Evolutionary conservation across 2,888 invertebrate genomes (phyloP), one percentile per base, ranked within the genome.

Genomic region (Brachyptera risi): DNA sequence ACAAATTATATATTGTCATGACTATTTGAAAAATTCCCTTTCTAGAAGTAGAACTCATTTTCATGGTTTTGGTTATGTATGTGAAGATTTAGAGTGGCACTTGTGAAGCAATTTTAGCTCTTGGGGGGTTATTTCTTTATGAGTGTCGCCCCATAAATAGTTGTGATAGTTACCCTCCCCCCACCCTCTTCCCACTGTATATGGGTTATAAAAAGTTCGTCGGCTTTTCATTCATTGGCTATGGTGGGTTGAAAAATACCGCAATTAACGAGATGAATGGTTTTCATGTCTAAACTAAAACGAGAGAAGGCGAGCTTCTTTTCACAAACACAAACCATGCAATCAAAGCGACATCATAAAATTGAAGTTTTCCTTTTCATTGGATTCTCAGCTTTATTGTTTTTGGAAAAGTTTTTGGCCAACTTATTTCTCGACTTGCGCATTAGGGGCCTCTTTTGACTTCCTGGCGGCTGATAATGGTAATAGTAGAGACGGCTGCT

Each of bases 121-220:
- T 17, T 31, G 31, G n/a, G 42, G 42, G 47, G 47, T 47, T 47
- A 47, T 47, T 21, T 47, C 47, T 47, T 47, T 47, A 47, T 47
- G 47, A 47, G 47, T n/a, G 23, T 47, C 24, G 23, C 47, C 47
- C 47, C 24, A 47, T 47, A 47, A 47, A 47, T 47, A 47, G 23
- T 47, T 24, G 9, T 21, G 47, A 47, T 47, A 21, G 47, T n/a
- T 7, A 31, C n/a, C 42, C 19, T 42, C 15, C 19, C 42, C 42
- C 7, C 35, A 11, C 4, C 42, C 19, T 42, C 9, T 21, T 3
- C 38, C n/a, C 2, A 2, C 3, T 21, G 15, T 3, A 2, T 21
- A n/a, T 15, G 42, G 7, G 19, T 24, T 24, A 24, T 47, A 47
- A 47, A 47, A 47, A 47, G 47, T 47, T 47, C 24, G 23, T 24